A percentile compares a stretch with the other conserved stretches of the same genome.
These are phyloP conservation scores for Phthorimaea operculella DNA, from an alignment of 1,140 invertebrate species.

Conservation along the genomic window DNA sequence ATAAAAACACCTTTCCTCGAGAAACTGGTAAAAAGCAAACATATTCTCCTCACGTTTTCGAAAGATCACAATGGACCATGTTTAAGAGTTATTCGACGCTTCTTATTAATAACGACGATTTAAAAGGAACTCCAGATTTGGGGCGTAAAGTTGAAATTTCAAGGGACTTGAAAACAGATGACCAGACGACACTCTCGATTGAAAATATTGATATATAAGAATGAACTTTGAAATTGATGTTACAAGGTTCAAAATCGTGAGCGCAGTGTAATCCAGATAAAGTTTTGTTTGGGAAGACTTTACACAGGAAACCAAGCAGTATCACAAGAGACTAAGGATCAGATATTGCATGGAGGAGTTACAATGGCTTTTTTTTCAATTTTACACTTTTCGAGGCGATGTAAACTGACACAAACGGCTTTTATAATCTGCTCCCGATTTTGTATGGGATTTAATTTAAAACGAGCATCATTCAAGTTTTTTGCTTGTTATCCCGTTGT, in stretches of 20 bases:
- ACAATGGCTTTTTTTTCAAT: conserved; percentile 23
- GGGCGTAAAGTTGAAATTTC: neutral
- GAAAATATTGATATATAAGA: neutral
- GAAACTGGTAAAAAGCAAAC: conserved; percentile 12
- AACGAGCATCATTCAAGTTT: neutral
- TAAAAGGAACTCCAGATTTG: neutral
- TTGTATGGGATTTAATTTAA: conserved; percentile 28
- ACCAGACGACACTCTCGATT: neutral
- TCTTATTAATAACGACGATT: neutral
- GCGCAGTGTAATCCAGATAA: too few relatives aligned
- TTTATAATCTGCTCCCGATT: conserved; percentile 23
- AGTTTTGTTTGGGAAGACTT: too few relatives aligned
- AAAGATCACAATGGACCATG: conserved; percentile 13
- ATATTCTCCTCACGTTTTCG: conserved; percentile 19
- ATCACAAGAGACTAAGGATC: neutral
- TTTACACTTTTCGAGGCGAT: conserved; percentile 24
- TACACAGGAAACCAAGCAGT: neutral
- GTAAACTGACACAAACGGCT: conserved; percentile 22
- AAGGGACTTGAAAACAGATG: neutral
- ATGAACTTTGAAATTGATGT: neutral
- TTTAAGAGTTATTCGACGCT: neutral
- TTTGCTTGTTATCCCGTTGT: neutral
- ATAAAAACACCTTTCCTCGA: conserved; percentile 17
- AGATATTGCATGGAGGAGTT: neutral
- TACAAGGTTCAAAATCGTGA: neutral